A percentile compares a stretch with the other conserved stretches of the same genome.
These are phyloP conservation scores for Catocala sponsa DNA, from an alignment of 2,888 invertebrate genomes.

Conservation along the genomic window DNA sequence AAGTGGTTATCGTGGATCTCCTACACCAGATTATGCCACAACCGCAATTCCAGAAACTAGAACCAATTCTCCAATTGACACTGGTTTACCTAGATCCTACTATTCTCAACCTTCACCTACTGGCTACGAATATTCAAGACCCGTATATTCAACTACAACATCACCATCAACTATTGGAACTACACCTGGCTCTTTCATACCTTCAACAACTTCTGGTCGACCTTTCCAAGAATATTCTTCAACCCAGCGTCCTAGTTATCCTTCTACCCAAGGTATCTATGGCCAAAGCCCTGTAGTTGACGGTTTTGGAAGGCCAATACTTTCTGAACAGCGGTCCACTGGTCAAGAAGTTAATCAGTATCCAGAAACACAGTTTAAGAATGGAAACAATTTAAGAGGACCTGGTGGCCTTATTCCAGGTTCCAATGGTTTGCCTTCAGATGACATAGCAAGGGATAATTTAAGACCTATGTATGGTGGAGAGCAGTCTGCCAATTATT, in stretches of 20 bases:
- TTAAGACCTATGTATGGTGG: constrained; percentile 4
- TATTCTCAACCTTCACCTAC: constrained; percentile 5
- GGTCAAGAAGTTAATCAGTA: constrained; percentile 3
- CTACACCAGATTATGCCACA: too few species aligned
- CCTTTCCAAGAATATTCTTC: constrained; percentile 18
- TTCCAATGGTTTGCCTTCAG: neutral
- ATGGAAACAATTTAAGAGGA: neutral
- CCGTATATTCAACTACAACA: constrained; percentile 20
- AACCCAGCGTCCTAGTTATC: constrained; percentile 23
- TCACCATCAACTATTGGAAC: constrained; percentile 19
- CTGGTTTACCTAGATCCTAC: constrained; percentile 2
- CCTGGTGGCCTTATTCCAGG: neutral
- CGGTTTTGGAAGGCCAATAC: constrained; percentile 38
- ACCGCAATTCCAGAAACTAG: neutral
- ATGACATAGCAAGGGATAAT: neutral
- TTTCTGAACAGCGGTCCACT: constrained; percentile 3
- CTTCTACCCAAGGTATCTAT: constrained; percentile 9
- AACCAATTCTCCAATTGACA: neutral
- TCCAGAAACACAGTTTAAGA: neutral
- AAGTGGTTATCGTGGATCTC: constrained; percentile 5
- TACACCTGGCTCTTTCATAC: constrained; percentile 13
- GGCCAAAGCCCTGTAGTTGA: constrained; percentile 25
- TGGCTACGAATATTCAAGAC: constrained; percentile 16
- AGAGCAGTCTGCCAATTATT: constrained; percentile 15
- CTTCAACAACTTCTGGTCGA: constrained; percentile 12